phyloP scores from a whole-genome alignment of 2,888 invertebrate genomes.

The Elmis aenea region DNA sequence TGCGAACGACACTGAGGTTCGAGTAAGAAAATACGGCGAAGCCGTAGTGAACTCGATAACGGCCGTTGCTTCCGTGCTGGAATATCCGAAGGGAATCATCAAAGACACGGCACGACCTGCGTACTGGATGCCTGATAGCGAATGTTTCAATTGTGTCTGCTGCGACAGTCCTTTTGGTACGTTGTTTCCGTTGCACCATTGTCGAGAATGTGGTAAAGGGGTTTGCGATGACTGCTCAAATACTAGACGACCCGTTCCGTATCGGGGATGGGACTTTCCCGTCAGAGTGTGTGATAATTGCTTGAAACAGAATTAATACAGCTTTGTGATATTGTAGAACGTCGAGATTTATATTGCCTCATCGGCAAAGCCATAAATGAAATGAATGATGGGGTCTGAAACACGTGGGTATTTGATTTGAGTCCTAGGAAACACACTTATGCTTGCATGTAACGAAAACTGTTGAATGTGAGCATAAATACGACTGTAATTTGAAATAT shows the following conservation, averaged over 20 bases:
- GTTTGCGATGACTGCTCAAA: conserved; percentile 60
- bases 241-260: conserved; percentile 62
- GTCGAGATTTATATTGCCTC: too few relatives aligned
- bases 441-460: too few relatives aligned
- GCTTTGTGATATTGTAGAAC: too few relatives aligned
- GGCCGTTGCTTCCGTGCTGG: conserved; percentile 65
- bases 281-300: conserved; percentile 74
- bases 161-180: conserved; percentile 59
- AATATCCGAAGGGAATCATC: conserved; percentile 70
- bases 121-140: conserved; percentile 76
- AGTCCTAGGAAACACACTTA: too few relatives aligned
- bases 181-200: conserved; percentile 58
- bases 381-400: too few relatives aligned
- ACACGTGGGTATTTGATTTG: too few relatives aligned
- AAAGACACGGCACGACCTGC: conserved; percentile 71
- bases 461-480: too few relatives aligned
- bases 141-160: conserved; percentile 60
- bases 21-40: conserved; percentile 63
- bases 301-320: conserved; percentile 22
- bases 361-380: too few relatives aligned
- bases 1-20: conserved; percentile 45
- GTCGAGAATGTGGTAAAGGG: conserved; percentile 66
- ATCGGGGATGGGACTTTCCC: conserved; percentile 65
- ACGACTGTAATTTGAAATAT: too few relatives aligned
- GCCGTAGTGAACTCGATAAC: conserved; percentile 66